phyloP scores from a whole-genome alignment of 2,797 vertebrate species.

The Corythornis leucogaster region DNA sequence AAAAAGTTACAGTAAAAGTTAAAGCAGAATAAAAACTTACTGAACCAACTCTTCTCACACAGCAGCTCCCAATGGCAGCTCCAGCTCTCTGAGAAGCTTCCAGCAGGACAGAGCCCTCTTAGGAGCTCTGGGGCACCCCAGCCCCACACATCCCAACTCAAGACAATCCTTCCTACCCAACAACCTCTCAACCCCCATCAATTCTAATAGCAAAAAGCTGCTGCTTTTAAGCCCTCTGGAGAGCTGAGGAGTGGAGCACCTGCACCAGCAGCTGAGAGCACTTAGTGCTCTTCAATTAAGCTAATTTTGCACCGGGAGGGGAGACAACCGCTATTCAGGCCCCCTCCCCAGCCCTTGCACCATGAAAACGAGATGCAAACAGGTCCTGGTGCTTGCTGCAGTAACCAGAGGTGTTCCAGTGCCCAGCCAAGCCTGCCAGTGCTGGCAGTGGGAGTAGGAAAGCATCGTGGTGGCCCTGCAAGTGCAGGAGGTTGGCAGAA shows the following conservation, averaged over 20 bases:
- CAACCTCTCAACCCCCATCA: rapidly evolving
- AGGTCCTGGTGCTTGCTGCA: rapidly evolving
- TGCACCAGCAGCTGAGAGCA: slow-evolving; percentile 16
- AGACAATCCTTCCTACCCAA: rapidly evolving
- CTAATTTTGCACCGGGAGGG: not conserved
- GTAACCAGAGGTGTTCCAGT: not conserved
- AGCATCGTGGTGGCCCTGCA: not conserved
- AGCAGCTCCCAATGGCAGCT: rapidly evolving
- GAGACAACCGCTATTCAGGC: rapidly evolving
- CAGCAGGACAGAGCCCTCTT: not conserved
- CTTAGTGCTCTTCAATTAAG: not conserved
- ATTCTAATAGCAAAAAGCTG: not conserved
- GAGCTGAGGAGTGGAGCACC: not conserved
- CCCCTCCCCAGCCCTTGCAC: rapidly evolving
- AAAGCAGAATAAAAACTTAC: not conserved
- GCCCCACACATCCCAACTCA: rapidly evolving
- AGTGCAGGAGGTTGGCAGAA: not conserved
- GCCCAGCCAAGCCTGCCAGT: not conserved
- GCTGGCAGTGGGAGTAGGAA: not conserved
- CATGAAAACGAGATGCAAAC: rapidly evolving
- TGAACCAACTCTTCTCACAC: rapidly evolving
- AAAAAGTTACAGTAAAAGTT: rapidly evolving
- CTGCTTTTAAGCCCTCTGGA: not conserved
- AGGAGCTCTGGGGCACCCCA: rapidly evolving
- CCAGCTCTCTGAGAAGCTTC: rapidly evolving